A percentile compares a stretch with the other conserved stretches of the same genome.
These are phyloP conservation scores for Microtus oregoni DNA, from an alignment of 2,113 vertebrate species.

Conservation along the genomic window DNA sequence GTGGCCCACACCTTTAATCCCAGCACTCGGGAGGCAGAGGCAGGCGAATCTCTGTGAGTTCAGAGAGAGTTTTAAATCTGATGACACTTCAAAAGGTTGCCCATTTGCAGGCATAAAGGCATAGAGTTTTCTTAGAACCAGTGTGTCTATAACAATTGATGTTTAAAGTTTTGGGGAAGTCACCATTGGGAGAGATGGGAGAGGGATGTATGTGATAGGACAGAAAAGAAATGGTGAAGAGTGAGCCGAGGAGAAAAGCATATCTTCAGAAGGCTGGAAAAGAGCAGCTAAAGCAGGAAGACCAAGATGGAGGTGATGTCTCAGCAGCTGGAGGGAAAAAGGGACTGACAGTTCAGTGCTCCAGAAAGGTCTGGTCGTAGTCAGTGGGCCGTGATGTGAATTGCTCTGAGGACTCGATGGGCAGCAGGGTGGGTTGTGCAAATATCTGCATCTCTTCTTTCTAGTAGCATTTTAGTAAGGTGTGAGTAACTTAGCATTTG, in stretches of 20 bases:
- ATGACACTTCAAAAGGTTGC: not conserved
- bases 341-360: not conserved
- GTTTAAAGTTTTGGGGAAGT: not conserved
- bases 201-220: not conserved
- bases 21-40: too few relatives aligned
- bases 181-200: not conserved
- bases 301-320: not conserved
- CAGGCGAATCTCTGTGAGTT: too few relatives aligned
- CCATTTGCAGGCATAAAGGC: constrained; percentile 5
- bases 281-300: not conserved
- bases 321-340: not conserved
- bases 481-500: not conserved
- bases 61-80: constrained; percentile 23
- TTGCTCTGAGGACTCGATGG: not conserved
- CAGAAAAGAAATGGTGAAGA: not conserved
- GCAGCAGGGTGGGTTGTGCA: not conserved
- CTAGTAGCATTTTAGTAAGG: not conserved
- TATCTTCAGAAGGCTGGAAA: not conserved
- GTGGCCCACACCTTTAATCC: too few relatives aligned
- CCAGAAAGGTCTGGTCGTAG: rapidly evolving
- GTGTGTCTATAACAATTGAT: not conserved
- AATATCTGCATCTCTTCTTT: not conserved
- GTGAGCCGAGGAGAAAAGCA: not conserved
- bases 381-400: not conserved
- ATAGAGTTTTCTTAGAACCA: not conserved